These are phyloP conservation scores for Blera fallax DNA, from an alignment of 2,888 invertebrate genomes.

Conservation along the genomic window DNA sequence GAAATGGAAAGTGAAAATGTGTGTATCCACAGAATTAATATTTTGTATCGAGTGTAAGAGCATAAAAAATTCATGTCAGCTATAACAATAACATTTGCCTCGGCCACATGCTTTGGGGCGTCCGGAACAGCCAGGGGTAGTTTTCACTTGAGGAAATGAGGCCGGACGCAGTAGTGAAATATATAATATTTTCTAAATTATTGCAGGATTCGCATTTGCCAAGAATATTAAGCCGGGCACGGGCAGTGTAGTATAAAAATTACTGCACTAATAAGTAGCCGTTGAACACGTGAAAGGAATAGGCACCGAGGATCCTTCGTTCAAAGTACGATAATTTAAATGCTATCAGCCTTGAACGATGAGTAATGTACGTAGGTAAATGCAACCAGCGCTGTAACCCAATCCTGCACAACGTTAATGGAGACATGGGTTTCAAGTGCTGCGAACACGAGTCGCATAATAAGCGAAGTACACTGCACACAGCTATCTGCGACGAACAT, in stretches of 20 bases:
- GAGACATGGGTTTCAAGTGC: conserved; percentile 63
- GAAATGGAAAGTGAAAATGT: conserved; percentile 68
- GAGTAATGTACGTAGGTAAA: conserved; percentile 27
- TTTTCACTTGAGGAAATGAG: background rate
- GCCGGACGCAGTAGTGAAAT: conserved; percentile 1
- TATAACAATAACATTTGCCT: conserved; percentile 70
- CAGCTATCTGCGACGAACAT: conserved; percentile 43
- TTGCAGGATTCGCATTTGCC: conserved; percentile 50
- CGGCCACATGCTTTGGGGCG: conserved; percentile 34
- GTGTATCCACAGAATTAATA: conserved; percentile 70
- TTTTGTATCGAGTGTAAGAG: conserved; percentile 63
- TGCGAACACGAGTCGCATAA: conserved; percentile 63
- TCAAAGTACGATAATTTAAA: conserved; percentile 18
- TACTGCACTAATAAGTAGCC: conserved; percentile 65
- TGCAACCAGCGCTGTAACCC: conserved; percentile 51
- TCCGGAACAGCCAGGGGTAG: background rate
- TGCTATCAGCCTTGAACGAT: background rate
- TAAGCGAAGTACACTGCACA: conserved; percentile 25
- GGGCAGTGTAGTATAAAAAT: conserved; percentile 33
- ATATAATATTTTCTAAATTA: conserved; percentile 61
- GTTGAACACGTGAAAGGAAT: conserved; percentile 58
- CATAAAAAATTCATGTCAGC: conserved; percentile 72
- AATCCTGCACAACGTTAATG: conserved; percentile 55
- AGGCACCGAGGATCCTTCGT: conserved; percentile 1
- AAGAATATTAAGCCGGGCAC: conserved; percentile 57